Evolutionary conservation across 1,140 invertebrate genomes (phyloP), one percentile per base, ranked within the genome.

Genomic region (Sitophilus oryzae): DNA sequence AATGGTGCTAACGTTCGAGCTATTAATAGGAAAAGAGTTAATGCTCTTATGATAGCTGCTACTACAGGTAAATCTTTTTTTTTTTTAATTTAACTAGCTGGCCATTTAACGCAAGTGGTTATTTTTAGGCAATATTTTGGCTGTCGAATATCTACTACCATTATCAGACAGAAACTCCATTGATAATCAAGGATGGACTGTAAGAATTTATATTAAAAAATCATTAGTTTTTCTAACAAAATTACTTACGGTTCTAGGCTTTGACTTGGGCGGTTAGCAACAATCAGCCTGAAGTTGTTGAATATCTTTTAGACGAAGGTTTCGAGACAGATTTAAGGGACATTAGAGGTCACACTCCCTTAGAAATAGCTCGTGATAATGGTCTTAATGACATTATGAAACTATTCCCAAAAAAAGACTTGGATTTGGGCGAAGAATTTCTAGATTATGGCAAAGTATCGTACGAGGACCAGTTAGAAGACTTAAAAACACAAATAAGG

Each of bases 191-290:
- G 71, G 72, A 0, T 74, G 74, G 66, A 74, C 69, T 44, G 67
- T 68, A 59, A 69, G 52, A 55, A 52, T 40, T 37, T 42, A 34
- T 47, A 11, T 25, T 11, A 6, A 9, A 11, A 11, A 9, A n/a
- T 16, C 11, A 30, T 21, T 22, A 35, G 16, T 6, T 43, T 16
- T 2, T n/a, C 37, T 19, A 16, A 16, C 5, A 19, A 48, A 14
- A 8, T 37, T 48, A 8, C 2, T 37, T 4, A 21, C 9, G 30
- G 36, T 50, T 51, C 45, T 40, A 70, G 68, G 68, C 71, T 5
- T 63, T 78, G 36, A 77, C 77, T 50, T 72, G 75, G 69, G 76
- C 76, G n/a, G 71, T 77, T 2, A 67, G 73, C 41, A 60, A 65
- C 15, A 74, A 74, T 53, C 66, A 70, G 30, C 25, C 56, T 0